Percentiles rank a stretch among this genome's conserved stretches.
phyloP scores from a whole-genome alignment of 1,140 invertebrate species.

The Zelostemma sp. region DNA sequence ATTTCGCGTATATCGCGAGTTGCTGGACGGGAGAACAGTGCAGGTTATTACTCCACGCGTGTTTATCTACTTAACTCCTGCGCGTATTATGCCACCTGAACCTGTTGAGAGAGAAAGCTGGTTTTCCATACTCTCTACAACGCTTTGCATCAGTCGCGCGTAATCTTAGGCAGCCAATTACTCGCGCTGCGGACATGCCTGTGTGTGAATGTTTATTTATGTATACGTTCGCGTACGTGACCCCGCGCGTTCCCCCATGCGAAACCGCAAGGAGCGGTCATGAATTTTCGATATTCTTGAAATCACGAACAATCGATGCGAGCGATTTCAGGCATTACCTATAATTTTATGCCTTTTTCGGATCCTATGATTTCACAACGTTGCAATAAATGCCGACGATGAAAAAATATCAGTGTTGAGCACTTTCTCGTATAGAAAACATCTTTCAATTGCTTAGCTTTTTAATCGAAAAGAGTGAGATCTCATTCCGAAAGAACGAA shows the following conservation, averaged over 20 bases:
- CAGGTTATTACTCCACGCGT: constrained; percentile 57
- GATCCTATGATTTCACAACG: no score
- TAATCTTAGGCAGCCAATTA: constrained; percentile 43
- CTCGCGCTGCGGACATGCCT: background rate
- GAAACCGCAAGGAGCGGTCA: background rate
- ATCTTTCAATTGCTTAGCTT: no score
- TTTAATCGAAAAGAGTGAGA: no score
- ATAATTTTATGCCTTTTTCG: no score
- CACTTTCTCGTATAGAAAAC: no score
- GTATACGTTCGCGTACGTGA: constrained; percentile 17
- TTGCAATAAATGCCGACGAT: no score
- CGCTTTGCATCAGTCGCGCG: constrained; percentile 49
- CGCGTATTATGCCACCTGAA: constrained; percentile 59
- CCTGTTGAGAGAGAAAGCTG: constrained; percentile 67
- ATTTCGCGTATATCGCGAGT: constrained; percentile 42
- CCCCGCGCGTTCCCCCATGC: background rate
- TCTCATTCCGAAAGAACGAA: no score
- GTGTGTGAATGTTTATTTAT: constrained; percentile 36
- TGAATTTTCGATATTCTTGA: background rate
- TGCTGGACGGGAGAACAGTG: constrained; percentile 40
- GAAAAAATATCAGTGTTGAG: no score
- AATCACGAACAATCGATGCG: no score
- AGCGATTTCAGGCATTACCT: no score
- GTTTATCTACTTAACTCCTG: constrained; percentile 67
- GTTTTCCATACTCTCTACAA: constrained; percentile 63